phyloP scores from a whole-genome alignment of 2,888 invertebrate species.

The Agrochola macilenta region DNA sequence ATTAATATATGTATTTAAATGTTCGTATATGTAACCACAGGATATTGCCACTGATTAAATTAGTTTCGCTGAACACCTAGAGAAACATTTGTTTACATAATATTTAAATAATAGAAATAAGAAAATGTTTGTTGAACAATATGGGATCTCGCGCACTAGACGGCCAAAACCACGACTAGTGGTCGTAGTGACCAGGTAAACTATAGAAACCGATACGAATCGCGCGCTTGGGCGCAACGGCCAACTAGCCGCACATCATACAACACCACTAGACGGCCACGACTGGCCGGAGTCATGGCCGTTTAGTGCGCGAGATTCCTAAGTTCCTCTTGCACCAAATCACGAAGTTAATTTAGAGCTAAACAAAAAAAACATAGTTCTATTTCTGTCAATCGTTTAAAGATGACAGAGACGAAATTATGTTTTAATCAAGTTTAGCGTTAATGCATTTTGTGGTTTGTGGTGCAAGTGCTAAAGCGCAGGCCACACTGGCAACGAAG shows the following conservation, averaged over 20 bases:
- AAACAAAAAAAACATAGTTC: background rate
- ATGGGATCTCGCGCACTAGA: too few species aligned
- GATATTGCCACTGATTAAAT: conserved; percentile 24
- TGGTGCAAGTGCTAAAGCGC: too few species aligned
- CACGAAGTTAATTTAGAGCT: background rate
- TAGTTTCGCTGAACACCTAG: background rate
- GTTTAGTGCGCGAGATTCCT: too few species aligned
- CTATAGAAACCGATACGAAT: too few species aligned
- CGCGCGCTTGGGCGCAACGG: too few species aligned
- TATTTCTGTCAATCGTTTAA: background rate
- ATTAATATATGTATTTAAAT: conserved; percentile 23
- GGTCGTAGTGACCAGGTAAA: background rate
- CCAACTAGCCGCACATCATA: too few species aligned
- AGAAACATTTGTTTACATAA: background rate
- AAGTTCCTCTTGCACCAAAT: background rate
- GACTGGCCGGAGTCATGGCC: too few species aligned
- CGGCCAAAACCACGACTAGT: too few species aligned
- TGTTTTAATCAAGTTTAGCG: background rate
- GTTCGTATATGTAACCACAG: conserved; percentile 14
- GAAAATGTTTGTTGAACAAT: background rate
- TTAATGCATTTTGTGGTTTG: background rate
- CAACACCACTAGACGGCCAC: too few species aligned
- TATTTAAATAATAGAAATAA: background rate
- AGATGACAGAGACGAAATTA: background rate
- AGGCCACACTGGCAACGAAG: too few species aligned